Conservation (phyloP, 2,797 vertebrate genomes). For the Falco columbarius region DNA sequence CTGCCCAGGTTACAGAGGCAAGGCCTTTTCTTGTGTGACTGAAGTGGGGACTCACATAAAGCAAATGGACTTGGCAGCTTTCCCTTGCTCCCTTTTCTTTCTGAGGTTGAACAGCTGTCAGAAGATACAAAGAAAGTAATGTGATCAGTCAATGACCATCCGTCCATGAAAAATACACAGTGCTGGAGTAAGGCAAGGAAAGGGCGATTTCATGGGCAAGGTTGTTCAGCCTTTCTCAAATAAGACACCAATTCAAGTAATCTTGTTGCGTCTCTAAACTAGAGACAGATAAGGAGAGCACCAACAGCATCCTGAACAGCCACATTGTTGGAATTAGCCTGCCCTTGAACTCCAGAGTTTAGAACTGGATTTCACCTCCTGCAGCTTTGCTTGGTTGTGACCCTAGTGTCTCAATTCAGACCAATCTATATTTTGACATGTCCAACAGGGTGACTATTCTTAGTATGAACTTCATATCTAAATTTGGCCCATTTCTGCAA, state of each 20-base stretch:
- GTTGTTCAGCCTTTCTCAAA: not conserved
- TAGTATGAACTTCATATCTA: not conserved
- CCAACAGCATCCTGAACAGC: not conserved
- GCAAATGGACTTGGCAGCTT: slow-evolving; percentile 15
- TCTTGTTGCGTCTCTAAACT: not conserved
- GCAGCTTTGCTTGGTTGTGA: not conserved
- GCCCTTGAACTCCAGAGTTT: not conserved
- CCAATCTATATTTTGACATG: not conserved
- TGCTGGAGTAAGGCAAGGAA: not conserved
- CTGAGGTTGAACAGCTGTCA: not conserved
- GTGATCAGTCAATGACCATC: not conserved
- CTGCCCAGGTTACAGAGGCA: not conserved
- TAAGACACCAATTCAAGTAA: not conserved
- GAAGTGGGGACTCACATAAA: not conserved
- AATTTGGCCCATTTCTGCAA: not conserved
- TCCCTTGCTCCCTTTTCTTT: slow-evolving; percentile 7
- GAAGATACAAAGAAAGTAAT: not conserved
- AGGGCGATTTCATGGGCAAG: not conserved
- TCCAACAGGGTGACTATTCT: not conserved
- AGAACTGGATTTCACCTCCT: not conserved
- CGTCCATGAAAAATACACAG: not conserved
- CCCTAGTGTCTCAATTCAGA: not conserved
- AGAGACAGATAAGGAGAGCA: not conserved
- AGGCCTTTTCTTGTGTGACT: not conserved
- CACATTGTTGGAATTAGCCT: not conserved